phyloP scores from a whole-genome alignment of 2,888 invertebrate genomes.

The Tanypteryx hageni region DNA sequence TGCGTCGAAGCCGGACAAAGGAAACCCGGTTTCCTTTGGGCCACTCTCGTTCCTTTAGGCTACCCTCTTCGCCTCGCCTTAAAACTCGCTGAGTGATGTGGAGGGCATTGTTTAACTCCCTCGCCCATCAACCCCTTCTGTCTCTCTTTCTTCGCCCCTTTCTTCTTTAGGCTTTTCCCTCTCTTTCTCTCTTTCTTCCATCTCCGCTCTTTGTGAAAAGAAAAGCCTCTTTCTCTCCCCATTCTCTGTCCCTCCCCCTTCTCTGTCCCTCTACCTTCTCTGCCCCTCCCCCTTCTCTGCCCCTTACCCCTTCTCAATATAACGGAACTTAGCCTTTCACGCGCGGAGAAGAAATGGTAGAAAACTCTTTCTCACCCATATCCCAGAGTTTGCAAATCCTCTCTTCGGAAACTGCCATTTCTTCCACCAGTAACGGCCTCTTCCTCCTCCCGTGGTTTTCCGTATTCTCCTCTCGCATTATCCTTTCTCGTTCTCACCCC shows the following conservation, averaged over 20 bases:
- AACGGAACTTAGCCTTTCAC: not conserved
- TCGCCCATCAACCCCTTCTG: not conserved
- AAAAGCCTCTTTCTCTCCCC: not conserved
- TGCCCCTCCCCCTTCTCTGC: not conserved
- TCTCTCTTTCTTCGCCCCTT: not conserved
- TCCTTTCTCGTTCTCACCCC: not conserved
- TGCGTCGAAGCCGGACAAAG: not conserved
- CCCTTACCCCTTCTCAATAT: not conserved
- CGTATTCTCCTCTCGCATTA: not conserved
- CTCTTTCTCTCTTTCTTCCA: not conserved
- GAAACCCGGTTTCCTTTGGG: not conserved
- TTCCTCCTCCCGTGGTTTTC: not conserved
- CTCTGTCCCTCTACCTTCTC: not conserved
- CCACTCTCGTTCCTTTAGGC: too few relatives aligned
- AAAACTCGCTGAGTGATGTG: too few relatives aligned
- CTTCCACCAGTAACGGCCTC: not conserved
- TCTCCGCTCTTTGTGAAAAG: not conserved
- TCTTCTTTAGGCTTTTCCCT: not conserved
- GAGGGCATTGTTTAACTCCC: not conserved
- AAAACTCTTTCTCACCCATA: slow-evolving; percentile 36
- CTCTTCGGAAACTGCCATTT: not conserved
- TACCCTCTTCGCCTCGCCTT: too few relatives aligned
- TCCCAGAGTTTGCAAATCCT: slow-evolving; percentile 40
- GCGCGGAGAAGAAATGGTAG: slow-evolving; percentile 19
- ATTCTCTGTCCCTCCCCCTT: not conserved